Evolutionary conservation across 2,113 vertebrate species (phyloP).

Genomic region (Phaethornis superciliosus): DNA sequence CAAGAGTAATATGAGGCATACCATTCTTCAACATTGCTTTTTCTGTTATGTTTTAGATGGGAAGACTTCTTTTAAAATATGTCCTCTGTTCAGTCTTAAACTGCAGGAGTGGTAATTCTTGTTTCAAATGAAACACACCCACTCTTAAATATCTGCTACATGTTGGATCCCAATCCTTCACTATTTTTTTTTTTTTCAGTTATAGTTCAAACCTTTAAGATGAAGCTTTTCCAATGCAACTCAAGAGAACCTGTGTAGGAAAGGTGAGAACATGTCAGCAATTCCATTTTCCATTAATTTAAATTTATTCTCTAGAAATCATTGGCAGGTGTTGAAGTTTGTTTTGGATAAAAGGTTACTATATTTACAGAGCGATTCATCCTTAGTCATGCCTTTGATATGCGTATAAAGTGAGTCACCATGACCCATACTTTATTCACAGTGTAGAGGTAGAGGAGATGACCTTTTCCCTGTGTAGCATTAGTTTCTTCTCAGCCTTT

Average conservation of each 20-base stretch:
- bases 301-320: neutral
- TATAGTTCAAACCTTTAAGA: neutral
- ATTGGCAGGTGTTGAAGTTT: neutral
- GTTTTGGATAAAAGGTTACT: conserved; percentile 17
- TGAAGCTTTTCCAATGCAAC: neutral
- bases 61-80: neutral
- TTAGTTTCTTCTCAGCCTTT: conserved; percentile 6
- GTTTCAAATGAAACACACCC: neutral
- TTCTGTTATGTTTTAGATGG: neutral
- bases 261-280: neutral
- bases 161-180: neutral
- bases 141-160: neutral
- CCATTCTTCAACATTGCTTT: neutral
- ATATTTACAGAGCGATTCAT: neutral
- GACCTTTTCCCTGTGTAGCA: neutral
- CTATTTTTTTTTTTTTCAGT: neutral
- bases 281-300: neutral
- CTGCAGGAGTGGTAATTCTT: neutral
- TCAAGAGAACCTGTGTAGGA: neutral
- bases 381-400: conserved; percentile 26
- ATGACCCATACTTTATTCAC: neutral
- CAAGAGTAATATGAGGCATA: neutral
- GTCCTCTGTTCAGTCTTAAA: neutral
- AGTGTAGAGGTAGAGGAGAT: neutral
- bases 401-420: conserved; percentile 7